Evolutionary conservation across 1,140 invertebrate species (phyloP), one percentile per base, ranked within the genome.

Genomic region (Aphis craccivora): DNA sequence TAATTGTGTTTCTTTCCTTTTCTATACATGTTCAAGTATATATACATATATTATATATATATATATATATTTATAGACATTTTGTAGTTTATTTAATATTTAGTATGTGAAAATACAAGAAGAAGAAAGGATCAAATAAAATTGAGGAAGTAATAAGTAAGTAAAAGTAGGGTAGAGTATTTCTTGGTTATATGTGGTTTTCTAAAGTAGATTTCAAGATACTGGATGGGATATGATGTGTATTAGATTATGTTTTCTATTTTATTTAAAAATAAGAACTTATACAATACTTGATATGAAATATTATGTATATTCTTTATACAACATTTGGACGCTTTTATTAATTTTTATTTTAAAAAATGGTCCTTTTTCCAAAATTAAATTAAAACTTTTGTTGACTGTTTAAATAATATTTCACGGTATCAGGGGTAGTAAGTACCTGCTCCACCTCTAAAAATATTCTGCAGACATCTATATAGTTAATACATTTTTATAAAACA

Each of bases 91-190:
- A 91, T 48, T 91, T 92, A 53, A 37, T 92, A 48, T 83, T 92
- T 92, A 83, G 30, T 92, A 37, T 83, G 43, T 92, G 76, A 83
- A 84, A 92, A 84, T 53, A 83, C 91, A 93, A 84, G 91, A 6
- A 84, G 91, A 84, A 92, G 76, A 93, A 84, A 83, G 3, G 48
- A 51, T 40, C 60, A 92, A 93, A 83, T 93, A 84, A 93, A 93
- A 84, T 51, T 53, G 25, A 53, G 76, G 45, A 92, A 83, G 40
- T 89, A 25, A 90, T 93, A 53, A 93, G 91, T 93, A 93, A 93
- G 91, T 93, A 93, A 93, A 92, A 89, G 76, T 93, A 45, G 84
- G 67, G n/a, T 86, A 84, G 53, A 45, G 84, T 93, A 94, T 93
- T 81, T 94, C 20, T 88, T 53, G 90, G 91, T 88, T 87, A 40